phyloP scores from a whole-genome alignment of 2,888 invertebrate genomes.

The Aporophyla nigra region DNA sequence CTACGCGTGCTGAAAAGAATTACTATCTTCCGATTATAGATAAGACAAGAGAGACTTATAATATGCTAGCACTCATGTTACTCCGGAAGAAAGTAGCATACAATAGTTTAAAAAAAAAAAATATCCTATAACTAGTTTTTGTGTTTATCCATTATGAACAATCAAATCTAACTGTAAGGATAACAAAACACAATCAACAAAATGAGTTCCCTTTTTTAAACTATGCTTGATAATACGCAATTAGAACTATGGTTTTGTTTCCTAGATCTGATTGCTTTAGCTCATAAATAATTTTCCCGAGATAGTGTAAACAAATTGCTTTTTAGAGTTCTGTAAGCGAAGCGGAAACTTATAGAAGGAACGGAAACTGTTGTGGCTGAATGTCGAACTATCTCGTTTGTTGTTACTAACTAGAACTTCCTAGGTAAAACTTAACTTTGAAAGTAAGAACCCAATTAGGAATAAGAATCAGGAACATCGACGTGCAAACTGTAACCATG shows the following conservation, averaged over 20 bases:
- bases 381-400: neutral
- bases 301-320: constrained; percentile 55
- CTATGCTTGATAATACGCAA: neutral
- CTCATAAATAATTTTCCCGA: constrained; percentile 37
- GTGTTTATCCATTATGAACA: no score
- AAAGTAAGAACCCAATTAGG: neutral
- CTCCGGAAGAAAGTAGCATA: no score
- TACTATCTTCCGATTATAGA: neutral
- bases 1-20: no score
- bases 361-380: neutral
- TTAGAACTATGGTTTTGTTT: constrained; percentile 7
- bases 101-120: no score
- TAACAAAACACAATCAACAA: neutral
- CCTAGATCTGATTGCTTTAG: constrained; percentile 38
- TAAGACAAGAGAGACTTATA: neutral
- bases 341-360: neutral
- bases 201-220: neutral
- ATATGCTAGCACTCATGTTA: no score
- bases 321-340: constrained; percentile 29
- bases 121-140: no score
- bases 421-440: neutral
- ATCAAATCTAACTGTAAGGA: no score
- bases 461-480: neutral
- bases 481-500: no score
- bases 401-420: neutral